phyloP scores from a whole-genome alignment of 2,113 vertebrate genomes.

The Damaliscus lunatus region DNA sequence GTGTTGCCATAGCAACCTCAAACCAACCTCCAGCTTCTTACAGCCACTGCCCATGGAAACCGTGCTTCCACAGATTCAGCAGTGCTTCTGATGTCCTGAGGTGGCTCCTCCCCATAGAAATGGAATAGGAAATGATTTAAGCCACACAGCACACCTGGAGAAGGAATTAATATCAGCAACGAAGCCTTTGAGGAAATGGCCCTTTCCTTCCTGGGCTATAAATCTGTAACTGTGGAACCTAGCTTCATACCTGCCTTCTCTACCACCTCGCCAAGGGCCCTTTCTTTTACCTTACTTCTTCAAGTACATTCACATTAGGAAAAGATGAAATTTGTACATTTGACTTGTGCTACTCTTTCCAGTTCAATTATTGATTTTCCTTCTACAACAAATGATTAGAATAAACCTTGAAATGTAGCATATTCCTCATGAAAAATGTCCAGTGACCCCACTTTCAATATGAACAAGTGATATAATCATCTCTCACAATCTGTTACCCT shows the following conservation, averaged over 20 bases:
- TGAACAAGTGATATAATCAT: not conserved
- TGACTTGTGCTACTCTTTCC: not conserved
- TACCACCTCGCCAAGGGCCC: not conserved
- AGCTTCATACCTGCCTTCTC: not conserved
- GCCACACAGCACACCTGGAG: not conserved
- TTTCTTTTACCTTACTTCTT: not conserved
- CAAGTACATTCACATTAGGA: not conserved
- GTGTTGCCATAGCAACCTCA: constrained; percentile 73
- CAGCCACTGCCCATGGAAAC: constrained; percentile 45
- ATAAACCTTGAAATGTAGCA: not conserved
- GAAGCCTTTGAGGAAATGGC: not conserved
- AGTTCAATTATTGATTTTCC: not conserved
- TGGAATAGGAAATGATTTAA: not conserved
- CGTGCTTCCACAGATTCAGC: constrained; percentile 53
- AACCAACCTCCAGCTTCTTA: constrained; percentile 35
- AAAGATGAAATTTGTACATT: not conserved
- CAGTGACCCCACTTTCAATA: not conserved
- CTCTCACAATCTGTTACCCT: not conserved
- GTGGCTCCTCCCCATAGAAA: constrained; percentile 26
- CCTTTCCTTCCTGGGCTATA: not conserved
- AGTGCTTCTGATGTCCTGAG: not conserved
- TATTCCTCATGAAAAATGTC: not conserved
- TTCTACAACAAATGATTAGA: not conserved
- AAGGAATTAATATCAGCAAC: not conserved
- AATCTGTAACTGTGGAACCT: not conserved